Percentiles rank a stretch among this genome's conserved stretches.
Conservation (phyloP, 1,140 invertebrate genomes). For the Zaprionus ornatus region DNA sequence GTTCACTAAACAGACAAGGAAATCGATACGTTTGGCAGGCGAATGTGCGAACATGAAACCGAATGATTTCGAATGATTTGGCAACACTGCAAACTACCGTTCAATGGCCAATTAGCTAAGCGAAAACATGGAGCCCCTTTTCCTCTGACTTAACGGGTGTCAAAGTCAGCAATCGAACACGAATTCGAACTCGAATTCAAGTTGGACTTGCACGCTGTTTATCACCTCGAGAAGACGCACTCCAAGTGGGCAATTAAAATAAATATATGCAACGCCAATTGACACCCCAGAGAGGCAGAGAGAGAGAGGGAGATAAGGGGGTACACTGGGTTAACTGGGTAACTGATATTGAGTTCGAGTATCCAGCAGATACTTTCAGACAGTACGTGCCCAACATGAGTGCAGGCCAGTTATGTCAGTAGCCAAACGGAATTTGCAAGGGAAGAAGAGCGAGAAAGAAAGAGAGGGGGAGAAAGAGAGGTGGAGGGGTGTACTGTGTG, state of each 20-base stretch:
- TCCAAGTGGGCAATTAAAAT: constrained; percentile 64
- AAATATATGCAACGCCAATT: constrained; percentile 71
- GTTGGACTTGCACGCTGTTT: constrained; percentile 1
- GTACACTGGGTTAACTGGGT: constrained; percentile 6
- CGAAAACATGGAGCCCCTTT: constrained; percentile 16
- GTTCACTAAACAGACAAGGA: background rate
- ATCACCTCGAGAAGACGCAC: constrained; percentile 17
- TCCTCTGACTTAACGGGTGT: constrained; percentile 1
- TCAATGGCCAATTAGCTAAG: constrained; percentile 40
- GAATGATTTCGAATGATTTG: background rate
- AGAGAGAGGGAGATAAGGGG: background rate
- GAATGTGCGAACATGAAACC: background rate
- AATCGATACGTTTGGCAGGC: background rate
- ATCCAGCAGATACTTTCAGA: constrained; percentile 61
- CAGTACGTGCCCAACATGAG: constrained; percentile 63
- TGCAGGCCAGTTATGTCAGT: constrained; percentile 68
- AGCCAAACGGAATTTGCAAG: constrained; percentile 63
- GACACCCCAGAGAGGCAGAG: constrained; percentile 25
- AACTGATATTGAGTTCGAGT: constrained; percentile 57
- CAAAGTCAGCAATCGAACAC: constrained; percentile 3
- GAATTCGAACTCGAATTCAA: background rate
- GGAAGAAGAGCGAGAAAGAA: constrained; percentile 17
- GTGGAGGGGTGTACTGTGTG: background rate
- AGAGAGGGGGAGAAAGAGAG: constrained; percentile 18
- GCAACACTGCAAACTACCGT: constrained; percentile 3